phyloP scores from a whole-genome alignment of 2,113 vertebrate species.

The Silurus meridionalis region DNA sequence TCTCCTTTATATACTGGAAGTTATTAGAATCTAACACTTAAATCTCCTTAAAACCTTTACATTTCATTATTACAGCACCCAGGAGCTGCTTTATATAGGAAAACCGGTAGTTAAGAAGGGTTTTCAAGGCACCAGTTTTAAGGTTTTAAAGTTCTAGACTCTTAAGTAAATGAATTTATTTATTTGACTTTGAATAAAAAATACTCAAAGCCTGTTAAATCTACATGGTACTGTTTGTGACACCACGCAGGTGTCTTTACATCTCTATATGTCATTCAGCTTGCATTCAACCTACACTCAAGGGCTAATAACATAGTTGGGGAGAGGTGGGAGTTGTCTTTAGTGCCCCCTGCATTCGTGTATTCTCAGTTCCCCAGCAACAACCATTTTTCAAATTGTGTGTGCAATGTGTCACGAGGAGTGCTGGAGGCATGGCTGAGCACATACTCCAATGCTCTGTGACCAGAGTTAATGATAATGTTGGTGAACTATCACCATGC shows the following conservation, averaged over 20 bases:
- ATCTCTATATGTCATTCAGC: slow-evolving; percentile 22
- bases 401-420: slow-evolving; percentile 33
- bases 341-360: neutral
- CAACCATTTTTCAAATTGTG: slow-evolving; percentile 31
- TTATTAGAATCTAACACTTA: slow-evolving; percentile 27
- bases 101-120: slow-evolving; percentile 40
- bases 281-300: slow-evolving; percentile 11
- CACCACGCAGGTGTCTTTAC: neutral
- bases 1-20: slow-evolving; percentile 24
- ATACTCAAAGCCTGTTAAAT: slow-evolving; percentile 16
- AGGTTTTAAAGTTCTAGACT: slow-evolving; percentile 50
- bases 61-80: slow-evolving; percentile 32
- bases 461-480: slow-evolving; percentile 49
- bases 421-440: slow-evolving; percentile 36
- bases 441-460: slow-evolving; percentile 43
- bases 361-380: slow-evolving; percentile 39
- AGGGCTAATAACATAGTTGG: slow-evolving; percentile 30
- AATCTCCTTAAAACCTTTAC: slow-evolving; percentile 30
- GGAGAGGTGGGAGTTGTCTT: neutral
- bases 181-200: slow-evolving; percentile 66
- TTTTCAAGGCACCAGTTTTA: slow-evolving; percentile 42
- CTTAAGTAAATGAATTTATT: slow-evolving; percentile 67
- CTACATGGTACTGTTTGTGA: neutral
- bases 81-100: slow-evolving; percentile 2
- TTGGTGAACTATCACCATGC: slow-evolving; percentile 34